Conservation (phyloP, 2,113 vertebrate genomes). For the Sylvicapra grimmia region DNA sequence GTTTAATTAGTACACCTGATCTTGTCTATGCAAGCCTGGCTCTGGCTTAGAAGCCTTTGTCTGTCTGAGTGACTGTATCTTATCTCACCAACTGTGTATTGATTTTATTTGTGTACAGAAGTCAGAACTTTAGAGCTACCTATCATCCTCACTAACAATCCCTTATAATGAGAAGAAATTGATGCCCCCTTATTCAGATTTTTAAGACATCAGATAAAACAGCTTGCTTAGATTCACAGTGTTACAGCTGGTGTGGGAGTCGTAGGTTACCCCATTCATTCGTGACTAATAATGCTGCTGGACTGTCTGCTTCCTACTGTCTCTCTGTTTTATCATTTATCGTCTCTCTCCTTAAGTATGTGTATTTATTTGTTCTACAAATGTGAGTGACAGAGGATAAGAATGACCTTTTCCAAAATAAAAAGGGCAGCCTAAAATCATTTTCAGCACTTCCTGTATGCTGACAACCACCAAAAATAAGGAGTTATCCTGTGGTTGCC, state of each 20-base stretch:
- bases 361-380: constrained; percentile 11
- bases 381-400: constrained; percentile 27
- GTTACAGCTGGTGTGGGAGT: background rate
- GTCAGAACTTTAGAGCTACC: background rate
- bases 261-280: background rate
- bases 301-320: background rate
- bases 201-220: background rate
- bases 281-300: background rate
- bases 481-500: background rate
- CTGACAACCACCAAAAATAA: background rate
- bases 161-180: background rate
- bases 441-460: constrained; percentile 21
- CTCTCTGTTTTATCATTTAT: background rate
- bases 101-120: constrained; percentile 16
- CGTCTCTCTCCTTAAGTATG: background rate
- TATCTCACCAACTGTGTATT: background rate
- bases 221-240: background rate
- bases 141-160: background rate
- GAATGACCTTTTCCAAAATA: constrained; percentile 52
- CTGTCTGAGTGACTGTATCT: background rate
- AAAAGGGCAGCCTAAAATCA: constrained; percentile 26
- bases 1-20: background rate
- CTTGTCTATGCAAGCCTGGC: background rate
- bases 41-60: background rate
- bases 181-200: background rate